Evolutionary conservation across 2,888 invertebrate genomes (phyloP), one percentile per base, ranked within the genome.

Genomic region (Tachina grossa): DNA sequence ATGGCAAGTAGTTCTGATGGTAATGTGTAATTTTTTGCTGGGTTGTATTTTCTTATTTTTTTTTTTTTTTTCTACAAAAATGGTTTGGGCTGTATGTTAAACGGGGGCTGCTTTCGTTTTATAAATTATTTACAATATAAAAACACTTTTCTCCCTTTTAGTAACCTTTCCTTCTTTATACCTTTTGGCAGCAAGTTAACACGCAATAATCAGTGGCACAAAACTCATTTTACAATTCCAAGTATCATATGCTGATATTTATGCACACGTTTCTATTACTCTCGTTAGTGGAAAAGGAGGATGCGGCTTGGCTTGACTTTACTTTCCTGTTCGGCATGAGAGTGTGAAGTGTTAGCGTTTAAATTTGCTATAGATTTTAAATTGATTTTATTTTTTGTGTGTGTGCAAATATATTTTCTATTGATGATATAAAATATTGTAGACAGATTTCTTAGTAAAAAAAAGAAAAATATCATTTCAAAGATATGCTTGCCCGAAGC

Each of bases 171-270:
- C 4, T 66, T 72, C 4, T 66, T 72, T 41, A 59, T 72, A 66
- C 53, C 83, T 72, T 59, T 66, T 83, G 79, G 83, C 85, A 66
- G 76, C 63, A 85, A 83, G 85, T 85, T 85, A 85, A 80, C 85
- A 85, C 85, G 79, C 85, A 85, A 85, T 83, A 83, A 80, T 80
- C 63, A 75, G 19, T 82, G 83, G 83, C 57, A 74, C 31, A 74
- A 66, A 78, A 72, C 68, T 68, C 45, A 81, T 81, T 81, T 68
- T 69, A 53, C 71, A 66, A 74, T 55, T 59, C 47, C 41, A 53
- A 68, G 45, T 78, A 72, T 78, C 72, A 74, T 74, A 72, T 78
- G 72, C 72, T 74, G 66, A 22, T 66, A 55, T 55, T 72, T 76
- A 47, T 49, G 55, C 61, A 69, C 43, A 66, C 59, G 59, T 78